Percentiles rank a stretch among this genome's conserved stretches.
phyloP scores from a whole-genome alignment of 1,140 invertebrate genomes.

The Heliconius nattereri region DNA sequence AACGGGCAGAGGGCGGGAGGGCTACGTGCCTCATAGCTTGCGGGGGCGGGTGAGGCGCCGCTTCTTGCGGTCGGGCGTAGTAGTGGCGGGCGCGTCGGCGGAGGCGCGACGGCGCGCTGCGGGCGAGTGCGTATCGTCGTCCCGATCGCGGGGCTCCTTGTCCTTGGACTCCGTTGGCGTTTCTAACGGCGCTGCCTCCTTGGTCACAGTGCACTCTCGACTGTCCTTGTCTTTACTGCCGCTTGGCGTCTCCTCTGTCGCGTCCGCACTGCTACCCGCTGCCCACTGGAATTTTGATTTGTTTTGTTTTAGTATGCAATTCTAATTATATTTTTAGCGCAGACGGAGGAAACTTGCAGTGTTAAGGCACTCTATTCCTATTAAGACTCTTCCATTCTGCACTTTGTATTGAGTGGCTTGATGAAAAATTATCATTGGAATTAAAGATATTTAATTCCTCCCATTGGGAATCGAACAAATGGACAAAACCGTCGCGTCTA shows the following conservation, averaged over 20 bases:
- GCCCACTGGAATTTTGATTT: slow-evolving; percentile 49
- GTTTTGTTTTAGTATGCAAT: not conserved
- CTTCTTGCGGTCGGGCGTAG: slow-evolving; percentile 71
- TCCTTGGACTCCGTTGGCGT: slow-evolving; percentile 36
- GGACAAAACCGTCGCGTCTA: no score
- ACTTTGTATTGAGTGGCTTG: no score
- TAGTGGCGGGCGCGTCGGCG: slow-evolving; percentile 43
- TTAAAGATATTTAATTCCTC: no score
- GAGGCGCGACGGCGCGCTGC: slow-evolving; percentile 58
- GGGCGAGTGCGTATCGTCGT: slow-evolving; percentile 46
- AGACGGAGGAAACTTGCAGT: no score
- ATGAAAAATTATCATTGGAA: no score
- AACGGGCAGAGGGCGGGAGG: not conserved
- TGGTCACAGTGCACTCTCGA: slow-evolving; percentile 29
- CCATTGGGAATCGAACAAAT: no score
- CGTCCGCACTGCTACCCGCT: slow-evolving; percentile 46
- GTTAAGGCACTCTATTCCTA: no score
- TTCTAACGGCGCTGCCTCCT: slow-evolving; percentile 28
- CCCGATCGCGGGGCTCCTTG: slow-evolving; percentile 5
- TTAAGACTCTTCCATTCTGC: no score
- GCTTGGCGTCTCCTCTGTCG: slow-evolving; percentile 41
- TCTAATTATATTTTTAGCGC: no score
- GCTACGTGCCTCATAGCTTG: slow-evolving; percentile 56
- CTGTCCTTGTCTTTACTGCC: slow-evolving; percentile 29
- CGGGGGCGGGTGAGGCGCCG: slow-evolving; percentile 69